These are phyloP conservation scores for Polymixis lichenea DNA, from an alignment of 2,888 invertebrate species.

Conservation along the genomic window DNA sequence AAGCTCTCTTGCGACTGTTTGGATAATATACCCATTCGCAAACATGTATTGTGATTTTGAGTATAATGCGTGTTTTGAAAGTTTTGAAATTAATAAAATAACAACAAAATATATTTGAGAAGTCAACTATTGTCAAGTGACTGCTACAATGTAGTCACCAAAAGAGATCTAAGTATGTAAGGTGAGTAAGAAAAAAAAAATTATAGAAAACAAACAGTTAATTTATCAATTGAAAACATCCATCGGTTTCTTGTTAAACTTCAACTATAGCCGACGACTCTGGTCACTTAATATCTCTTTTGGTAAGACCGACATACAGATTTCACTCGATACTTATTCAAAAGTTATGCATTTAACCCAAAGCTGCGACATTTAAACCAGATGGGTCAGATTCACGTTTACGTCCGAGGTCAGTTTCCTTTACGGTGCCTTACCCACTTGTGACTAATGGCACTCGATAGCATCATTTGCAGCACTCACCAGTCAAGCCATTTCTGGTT, in stretches of 20 bases:
- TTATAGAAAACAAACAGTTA: too few species aligned
- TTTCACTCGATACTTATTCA: slow-evolving; percentile 9
- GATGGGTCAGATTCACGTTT: slow-evolving; percentile 23
- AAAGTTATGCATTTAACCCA: too few species aligned
- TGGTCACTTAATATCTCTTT: too few species aligned
- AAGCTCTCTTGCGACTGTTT: slow-evolving; percentile 44
- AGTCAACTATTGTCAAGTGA: not conserved
- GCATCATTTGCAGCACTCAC: slow-evolving; percentile 47
- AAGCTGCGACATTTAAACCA: slow-evolving; percentile 25
- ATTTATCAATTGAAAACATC: too few species aligned
- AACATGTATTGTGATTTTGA: slow-evolving; percentile 46
- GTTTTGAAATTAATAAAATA: slow-evolving; percentile 22
- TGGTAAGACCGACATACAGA: not conserved
- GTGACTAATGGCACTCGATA: slow-evolving; percentile 59
- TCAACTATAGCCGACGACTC: too few species aligned
- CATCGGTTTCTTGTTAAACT: too few species aligned
- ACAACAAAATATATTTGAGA: slow-evolving; percentile 29
- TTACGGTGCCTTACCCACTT: slow-evolving; percentile 43
- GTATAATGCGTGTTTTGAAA: slow-evolving; percentile 24
- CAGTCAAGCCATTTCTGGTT: slow-evolving; percentile 53
- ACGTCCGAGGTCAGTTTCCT: slow-evolving; percentile 51
- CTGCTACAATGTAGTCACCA: not conserved
- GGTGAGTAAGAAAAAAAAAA: too few species aligned
- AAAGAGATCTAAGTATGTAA: too few species aligned
- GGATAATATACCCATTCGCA: slow-evolving; percentile 48